phyloP scores from a whole-genome alignment of 2,797 vertebrate genomes.

The Sarcoramphus papa region DNA sequence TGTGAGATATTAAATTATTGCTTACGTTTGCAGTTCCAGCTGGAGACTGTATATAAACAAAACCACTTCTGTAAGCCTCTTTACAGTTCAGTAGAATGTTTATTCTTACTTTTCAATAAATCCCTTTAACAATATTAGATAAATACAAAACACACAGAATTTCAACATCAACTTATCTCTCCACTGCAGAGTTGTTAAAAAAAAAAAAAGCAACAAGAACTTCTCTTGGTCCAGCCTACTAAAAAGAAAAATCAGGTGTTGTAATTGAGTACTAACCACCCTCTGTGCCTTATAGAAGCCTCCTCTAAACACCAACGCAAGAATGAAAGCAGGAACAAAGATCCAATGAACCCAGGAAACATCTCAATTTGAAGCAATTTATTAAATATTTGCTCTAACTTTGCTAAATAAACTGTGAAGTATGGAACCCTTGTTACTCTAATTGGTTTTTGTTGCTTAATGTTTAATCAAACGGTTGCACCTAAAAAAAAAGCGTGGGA shows the following conservation, averaged over 20 bases:
- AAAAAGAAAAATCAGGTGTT: neutral
- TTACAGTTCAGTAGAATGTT: neutral
- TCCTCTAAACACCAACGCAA: neutral
- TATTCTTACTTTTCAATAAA: constrained; percentile 14
- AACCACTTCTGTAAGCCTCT: neutral
- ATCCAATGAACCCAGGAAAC: neutral
- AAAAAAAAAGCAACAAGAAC: neutral
- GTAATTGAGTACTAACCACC: neutral
- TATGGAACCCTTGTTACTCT: neutral
- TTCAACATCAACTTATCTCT: neutral
- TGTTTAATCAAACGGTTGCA: neutral
- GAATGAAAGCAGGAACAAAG: neutral
- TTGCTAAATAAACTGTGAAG: neutral
- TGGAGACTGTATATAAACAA: constrained; percentile 10
- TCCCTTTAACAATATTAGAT: neutral
- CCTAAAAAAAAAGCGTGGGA: neutral
- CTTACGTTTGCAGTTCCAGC: constrained; percentile 32
- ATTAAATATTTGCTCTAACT: neutral
- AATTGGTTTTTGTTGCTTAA: neutral
- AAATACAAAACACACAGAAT: neutral
- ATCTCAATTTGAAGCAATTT: neutral
- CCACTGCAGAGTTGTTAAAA: neutral
- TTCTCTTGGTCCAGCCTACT: neutral
- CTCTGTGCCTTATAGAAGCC: neutral
- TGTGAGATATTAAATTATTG: constrained; percentile 30